Conservation (phyloP, 1,140 invertebrate genomes). For the Drosophila neocordata region DNA sequence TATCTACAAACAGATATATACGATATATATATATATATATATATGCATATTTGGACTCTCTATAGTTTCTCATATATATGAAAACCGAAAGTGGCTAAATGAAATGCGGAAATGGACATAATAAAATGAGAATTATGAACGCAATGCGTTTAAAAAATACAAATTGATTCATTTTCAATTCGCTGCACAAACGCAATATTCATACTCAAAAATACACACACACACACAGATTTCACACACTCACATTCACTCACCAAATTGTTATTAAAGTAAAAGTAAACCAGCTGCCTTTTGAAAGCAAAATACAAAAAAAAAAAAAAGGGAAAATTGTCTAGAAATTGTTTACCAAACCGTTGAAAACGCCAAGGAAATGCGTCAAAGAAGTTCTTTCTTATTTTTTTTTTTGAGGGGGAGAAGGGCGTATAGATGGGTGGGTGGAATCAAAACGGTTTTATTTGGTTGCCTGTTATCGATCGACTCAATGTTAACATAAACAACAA, state of each 20-base stretch:
- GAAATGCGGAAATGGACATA: constrained; percentile 65
- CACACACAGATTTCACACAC: background rate
- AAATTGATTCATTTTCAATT: constrained; percentile 65
- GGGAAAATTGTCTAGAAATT: constrained; percentile 22
- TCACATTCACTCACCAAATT: background rate
- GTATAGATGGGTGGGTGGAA: constrained; percentile 17
- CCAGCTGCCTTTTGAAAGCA: constrained; percentile 18
- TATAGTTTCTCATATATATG: constrained; percentile 21
- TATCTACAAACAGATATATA: constrained; percentile 12
- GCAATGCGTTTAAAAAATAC: constrained; percentile 56
- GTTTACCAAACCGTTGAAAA: constrained; percentile 51
- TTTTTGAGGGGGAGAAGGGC: background rate
- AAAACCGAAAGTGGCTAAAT: constrained; percentile 65
- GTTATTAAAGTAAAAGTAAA: constrained; percentile 64
- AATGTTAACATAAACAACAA: constrained; percentile 75
- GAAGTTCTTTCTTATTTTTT: constrained; percentile 27
- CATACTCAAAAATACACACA: background rate
- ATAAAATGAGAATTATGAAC: constrained; percentile 61
- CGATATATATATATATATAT: background rate
- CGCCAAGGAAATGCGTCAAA: constrained; percentile 70
- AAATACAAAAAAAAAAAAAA: constrained; percentile 8
- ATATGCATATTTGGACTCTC: background rate
- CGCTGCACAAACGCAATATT: constrained; percentile 19
- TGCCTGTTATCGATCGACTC: constrained; percentile 46
- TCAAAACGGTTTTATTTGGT: background rate